phyloP scores from a whole-genome alignment of 2,888 invertebrate species.

The Epistrophe grossulariae region DNA sequence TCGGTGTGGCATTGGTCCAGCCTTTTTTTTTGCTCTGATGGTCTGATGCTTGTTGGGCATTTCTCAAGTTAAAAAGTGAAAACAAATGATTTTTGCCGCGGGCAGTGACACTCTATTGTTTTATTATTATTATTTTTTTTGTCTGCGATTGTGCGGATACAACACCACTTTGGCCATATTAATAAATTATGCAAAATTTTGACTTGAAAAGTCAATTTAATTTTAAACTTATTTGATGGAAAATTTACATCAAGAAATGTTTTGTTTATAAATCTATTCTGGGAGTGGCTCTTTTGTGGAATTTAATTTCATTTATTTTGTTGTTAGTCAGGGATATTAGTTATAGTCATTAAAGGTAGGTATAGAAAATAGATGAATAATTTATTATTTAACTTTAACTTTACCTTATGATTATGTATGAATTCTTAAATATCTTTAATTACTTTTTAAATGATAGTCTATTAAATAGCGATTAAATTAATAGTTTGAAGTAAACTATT shows the following conservation, averaged over 20 bases:
- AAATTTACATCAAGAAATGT: slow-evolving; percentile 5
- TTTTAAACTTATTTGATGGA: slow-evolving; percentile 7
- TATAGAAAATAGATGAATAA: slow-evolving; percentile 1
- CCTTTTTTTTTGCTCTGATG: background rate
- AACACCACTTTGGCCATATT: slow-evolving; percentile 27
- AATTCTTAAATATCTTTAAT: slow-evolving; percentile 1
- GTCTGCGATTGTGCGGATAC: background rate
- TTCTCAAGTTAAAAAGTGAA: slow-evolving; percentile 46
- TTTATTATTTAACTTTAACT: slow-evolving; percentile 1
- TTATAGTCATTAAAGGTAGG: background rate
- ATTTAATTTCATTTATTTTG: background rate
- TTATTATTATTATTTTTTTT: slow-evolving; percentile 7
- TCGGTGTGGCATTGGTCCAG: slow-evolving; percentile 18
- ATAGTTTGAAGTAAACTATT: background rate
- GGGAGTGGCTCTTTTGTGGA: slow-evolving; percentile 1
- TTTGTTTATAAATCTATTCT: background rate
- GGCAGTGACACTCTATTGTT: slow-evolving; percentile 51
- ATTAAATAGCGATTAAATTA: slow-evolving; percentile 3
- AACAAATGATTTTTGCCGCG: slow-evolving; percentile 56
- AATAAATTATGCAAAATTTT: slow-evolving; percentile 51
- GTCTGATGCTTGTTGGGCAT: background rate
- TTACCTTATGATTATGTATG: background rate
- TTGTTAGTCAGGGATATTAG: slow-evolving; percentile 18
- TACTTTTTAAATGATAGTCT: background rate
- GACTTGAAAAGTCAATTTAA: slow-evolving; percentile 25